Evolutionary conservation across 2,113 vertebrate species (phyloP), one percentile per base, ranked within the genome.

Genomic region (Etia nguti): DNA sequence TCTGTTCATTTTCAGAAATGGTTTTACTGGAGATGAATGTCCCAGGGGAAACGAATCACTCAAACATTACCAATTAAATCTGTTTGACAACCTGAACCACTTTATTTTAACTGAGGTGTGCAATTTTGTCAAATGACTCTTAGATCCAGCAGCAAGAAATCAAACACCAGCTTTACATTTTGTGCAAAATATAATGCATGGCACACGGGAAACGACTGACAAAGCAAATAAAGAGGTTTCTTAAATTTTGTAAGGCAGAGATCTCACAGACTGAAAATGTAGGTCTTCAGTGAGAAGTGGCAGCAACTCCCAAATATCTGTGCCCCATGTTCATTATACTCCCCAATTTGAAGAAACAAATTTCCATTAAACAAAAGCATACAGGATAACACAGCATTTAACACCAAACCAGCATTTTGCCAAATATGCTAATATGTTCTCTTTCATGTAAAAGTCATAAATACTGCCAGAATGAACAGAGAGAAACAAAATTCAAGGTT

Each of bases 131-230:
- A 91, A 82, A 80, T 80, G 10, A 89, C 34, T 43, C 9, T 83
- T 73, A 55, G 46, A 86, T 84, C 79, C 79, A 88, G 89, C 91
- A 92, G 84, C 86, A 91, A 90, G 77, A 85, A 20, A 86, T 81
- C 16, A 8, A 29, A 84, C 87, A 89, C 20, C 38, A 84, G 20
- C 22, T 83, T 56, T 90, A 81, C 55, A 80, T 68, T 43, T 84
- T 90, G 88, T 92, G 93, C 93, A 94, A 93, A 92, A 62, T 16
- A 86, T 83, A 86, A 84, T 36, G 84, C 80, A 73, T 90, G 83
- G 86, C 84, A 86, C 84, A 87, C 31, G 52, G 16, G 57, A 31
- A 57, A 81, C 38, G 52, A 86, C 75, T 50, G 26, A 68, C 79
- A 59, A 6, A 0, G 13, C 16, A 79, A 34, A 62, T 65, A 22